A percentile compares a stretch with the other conserved stretches of the same genome.
Conservation (phyloP, 2,888 invertebrate species). For the Lepidocyrtinus sp. region DNA sequence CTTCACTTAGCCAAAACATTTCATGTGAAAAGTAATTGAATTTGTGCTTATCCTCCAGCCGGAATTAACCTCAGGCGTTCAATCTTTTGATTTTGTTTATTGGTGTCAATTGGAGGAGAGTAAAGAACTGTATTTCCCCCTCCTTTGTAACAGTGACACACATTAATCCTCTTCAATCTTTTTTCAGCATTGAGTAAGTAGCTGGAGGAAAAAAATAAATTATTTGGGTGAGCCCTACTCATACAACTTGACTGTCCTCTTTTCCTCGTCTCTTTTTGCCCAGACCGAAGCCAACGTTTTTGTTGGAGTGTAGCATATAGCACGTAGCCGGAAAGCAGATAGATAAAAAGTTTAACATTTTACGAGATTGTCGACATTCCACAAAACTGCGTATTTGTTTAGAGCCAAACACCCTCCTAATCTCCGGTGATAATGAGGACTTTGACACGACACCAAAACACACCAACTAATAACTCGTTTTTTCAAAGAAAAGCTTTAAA, state of each 20-base stretch:
- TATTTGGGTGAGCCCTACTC: too few species aligned
- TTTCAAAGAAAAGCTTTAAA: neutral
- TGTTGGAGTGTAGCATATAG: neutral
- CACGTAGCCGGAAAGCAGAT: too few species aligned
- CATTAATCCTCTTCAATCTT: too few species aligned
- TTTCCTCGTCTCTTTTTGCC: neutral
- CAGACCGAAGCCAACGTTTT: neutral
- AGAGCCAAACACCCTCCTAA: conserved; percentile 12
- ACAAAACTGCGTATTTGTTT: conserved; percentile 40
- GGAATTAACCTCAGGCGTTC: too few species aligned
- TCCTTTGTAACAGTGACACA: too few species aligned
- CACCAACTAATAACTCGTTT: neutral
- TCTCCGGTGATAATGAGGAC: conserved; percentile 33
- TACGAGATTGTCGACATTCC: conserved; percentile 43
- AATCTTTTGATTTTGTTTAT: too few species aligned
- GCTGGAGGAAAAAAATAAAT: too few species aligned
- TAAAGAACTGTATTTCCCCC: too few species aligned
- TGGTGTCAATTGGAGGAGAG: too few species aligned
- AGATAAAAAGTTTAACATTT: too few species aligned
- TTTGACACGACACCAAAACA: conserved; percentile 53
- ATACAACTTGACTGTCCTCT: too few species aligned
- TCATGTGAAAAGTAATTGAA: neutral
- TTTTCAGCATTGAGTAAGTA: neutral
- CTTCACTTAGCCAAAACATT: neutral
- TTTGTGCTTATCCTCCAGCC: too few species aligned